Conservation (phyloP, 35 echinoderm and acorn worm species). For the Ophiothrix spiculata region DNA sequence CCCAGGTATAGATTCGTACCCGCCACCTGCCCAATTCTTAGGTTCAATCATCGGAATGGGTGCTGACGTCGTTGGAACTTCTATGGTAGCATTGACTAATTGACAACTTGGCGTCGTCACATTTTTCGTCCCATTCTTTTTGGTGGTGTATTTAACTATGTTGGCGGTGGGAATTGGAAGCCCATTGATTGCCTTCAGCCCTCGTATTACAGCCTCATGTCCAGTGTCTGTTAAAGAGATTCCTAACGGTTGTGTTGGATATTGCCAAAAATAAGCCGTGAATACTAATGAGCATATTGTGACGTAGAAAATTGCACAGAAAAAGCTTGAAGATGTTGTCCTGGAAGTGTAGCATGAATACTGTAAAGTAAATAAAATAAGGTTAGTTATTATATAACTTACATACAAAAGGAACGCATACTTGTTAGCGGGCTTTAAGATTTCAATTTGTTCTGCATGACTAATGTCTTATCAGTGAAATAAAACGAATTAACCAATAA, state of each 20-base stretch:
- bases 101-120: too few species aligned
- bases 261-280: neutral
- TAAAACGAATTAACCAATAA: too few species aligned
- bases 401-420: too few species aligned
- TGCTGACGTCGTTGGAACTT: neutral
- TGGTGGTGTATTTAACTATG: too few species aligned
- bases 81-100: neutral
- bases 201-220: neutral
- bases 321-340: neutral
- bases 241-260: neutral
- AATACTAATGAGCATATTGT: neutral
- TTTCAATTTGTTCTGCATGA: too few species aligned
- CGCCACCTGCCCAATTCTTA: neutral
- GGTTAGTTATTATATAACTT: too few species aligned
- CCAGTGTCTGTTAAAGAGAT: neutral
- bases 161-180: too few species aligned
- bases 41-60: neutral
- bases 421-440: too few species aligned
- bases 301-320: neutral
- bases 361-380: neutral
- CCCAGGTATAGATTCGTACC: neutral
- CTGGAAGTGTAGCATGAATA: neutral
- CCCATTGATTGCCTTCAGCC: too few species aligned
- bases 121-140: neutral
- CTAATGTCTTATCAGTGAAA: too few species aligned